Evolutionary conservation across 2,888 invertebrate genomes (phyloP), one percentile per base, ranked within the genome.

Genomic region (Hyposoter dolosus): DNA sequence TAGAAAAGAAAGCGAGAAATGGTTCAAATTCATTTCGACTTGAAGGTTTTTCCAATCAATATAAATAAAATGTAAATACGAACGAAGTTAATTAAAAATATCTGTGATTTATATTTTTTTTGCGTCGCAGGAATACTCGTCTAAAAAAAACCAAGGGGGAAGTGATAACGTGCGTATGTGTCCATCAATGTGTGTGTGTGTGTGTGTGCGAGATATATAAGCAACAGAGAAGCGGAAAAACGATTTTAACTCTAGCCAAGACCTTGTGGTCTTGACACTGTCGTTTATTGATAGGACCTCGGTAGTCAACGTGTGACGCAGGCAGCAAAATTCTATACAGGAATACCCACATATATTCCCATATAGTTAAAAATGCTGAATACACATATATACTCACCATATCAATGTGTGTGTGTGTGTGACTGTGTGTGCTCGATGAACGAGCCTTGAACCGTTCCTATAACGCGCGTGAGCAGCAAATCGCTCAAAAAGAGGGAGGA

Each of bases 231-330:
- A 66, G 72, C 63, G 74, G 83, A 87, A 68, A 82, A 68, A 50
- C 74, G 81, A 81, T 85, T 88, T 88, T 81, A 83, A 84, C 78
- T 76, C 69, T 80, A 88, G 87, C 88, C 87, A 78, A 87, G 89
- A 87, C 89, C 89, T 90, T 88, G 90, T 80, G 88, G 87, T 88
- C 88, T 90, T 90, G 90, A 90, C 90, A 90, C 89, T 90, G 88
- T 83, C 86, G 84, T 81, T 89, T 89, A 89, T 89, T 88, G 89
- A 89, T 86, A 87, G 88, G 87, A 81, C 85, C 82, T 87, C 83
- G 80, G 74, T 79, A 77, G 79, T 65, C 78, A 53, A 53, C 72
- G 68, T 82, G 71, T 85, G 86, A 84, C 86, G 86, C 76, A 87
- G 78, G 56, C 72, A 17, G 23, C 35, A 32, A 69, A 84, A 72